These are phyloP conservation scores for Rhynchonycteris naso DNA, from an alignment of 2,797 vertebrate species.

Conservation along the genomic window DNA sequence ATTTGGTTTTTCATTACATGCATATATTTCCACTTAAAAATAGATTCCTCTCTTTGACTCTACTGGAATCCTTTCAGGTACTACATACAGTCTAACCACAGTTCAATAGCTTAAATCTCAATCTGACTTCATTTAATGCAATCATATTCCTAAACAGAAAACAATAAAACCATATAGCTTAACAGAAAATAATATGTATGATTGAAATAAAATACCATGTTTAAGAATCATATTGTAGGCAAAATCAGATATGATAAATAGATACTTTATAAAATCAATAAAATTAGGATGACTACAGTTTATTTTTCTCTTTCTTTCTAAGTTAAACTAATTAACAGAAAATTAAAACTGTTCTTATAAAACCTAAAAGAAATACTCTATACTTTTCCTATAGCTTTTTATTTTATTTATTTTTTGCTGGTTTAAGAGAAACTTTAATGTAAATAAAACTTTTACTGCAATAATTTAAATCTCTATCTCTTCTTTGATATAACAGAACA, in stretches of 20 bases:
- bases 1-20: not conserved
- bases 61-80: not conserved
- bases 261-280: not conserved
- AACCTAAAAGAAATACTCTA: not conserved
- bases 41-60: not conserved
- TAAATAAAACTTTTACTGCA: not conserved
- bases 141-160: not conserved
- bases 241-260: not conserved
- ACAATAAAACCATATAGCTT: not conserved
- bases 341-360: not conserved
- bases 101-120: not conserved
- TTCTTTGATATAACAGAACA: not conserved
- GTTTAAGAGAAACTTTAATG: not conserved
- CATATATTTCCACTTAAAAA: conserved; percentile 1
- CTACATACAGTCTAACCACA: not conserved
- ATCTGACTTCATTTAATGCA: conserved; percentile 10
- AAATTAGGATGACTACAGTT: not conserved
- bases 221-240: not conserved
- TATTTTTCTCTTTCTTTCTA: not conserved
- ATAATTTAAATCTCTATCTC: not conserved
- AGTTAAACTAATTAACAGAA: not conserved
- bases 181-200: too few relatives aligned
- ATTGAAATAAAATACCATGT: not conserved
- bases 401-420: not conserved
- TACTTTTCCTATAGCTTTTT: not conserved